A percentile compares a stretch with the other conserved stretches of the same genome.
These are phyloP conservation scores for Catostomus latipinnis DNA, from an alignment of 2,797 vertebrate species.

Conservation along the genomic window DNA sequence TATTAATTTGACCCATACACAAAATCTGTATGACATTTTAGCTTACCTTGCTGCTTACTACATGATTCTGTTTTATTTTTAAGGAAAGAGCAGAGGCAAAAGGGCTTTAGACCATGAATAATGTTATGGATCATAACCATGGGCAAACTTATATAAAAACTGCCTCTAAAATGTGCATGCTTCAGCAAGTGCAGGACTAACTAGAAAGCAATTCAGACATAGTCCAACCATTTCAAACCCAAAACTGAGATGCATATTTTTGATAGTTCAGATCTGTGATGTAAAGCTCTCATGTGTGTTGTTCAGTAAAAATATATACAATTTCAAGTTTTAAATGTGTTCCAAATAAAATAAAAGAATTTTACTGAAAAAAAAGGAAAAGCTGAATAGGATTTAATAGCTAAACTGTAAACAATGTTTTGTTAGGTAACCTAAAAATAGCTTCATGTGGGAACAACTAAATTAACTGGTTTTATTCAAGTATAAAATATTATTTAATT, in stretches of 20 bases:
- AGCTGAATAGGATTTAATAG: no score
- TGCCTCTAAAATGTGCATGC: conserved; percentile 47
- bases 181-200: conserved; percentile 20
- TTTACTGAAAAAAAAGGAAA: no score
- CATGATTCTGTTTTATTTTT: conserved; percentile 25
- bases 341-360: no score
- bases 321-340: no score
- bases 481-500: no score
- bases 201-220: not conserved
- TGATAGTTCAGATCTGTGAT: not conserved
- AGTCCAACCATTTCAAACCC: conserved; percentile 2
- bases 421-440: no score
- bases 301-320: no score
- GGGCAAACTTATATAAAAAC: conserved; percentile 51
- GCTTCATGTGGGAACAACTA: no score
- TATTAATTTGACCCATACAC: conserved; percentile 14
- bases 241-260: not conserved
- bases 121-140: conserved; percentile 48
- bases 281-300: not conserved
- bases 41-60: conserved; percentile 8
- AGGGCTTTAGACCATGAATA: conserved; percentile 52
- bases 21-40: conserved; percentile 22
- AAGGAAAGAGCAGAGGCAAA: conserved; percentile 22
- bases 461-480: no score
- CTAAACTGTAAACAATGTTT: no score